These are phyloP conservation scores for Tetrapedia diversipes DNA, from an alignment of 2,888 invertebrate species.

Conservation along the genomic window DNA sequence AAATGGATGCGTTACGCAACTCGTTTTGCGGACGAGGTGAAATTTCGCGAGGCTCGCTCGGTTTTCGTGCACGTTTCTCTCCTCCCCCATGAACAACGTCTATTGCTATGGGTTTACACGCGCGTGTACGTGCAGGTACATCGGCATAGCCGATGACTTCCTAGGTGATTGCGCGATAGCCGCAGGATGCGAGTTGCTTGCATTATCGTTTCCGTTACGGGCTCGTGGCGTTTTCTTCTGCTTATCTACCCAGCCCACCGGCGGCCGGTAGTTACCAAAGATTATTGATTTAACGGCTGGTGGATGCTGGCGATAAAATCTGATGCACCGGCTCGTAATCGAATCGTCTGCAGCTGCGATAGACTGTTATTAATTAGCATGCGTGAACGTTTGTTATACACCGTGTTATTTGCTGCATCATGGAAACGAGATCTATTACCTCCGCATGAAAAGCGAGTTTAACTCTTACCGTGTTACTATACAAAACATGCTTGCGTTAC, in stretches of 20 bases:
- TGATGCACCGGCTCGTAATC: slow-evolving; percentile 9
- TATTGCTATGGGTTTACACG: slow-evolving; percentile 51
- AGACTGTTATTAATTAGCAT: slow-evolving; percentile 13
- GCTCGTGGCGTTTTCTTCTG: slow-evolving; percentile 48
- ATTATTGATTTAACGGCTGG: slow-evolving; percentile 52
- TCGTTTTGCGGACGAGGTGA: slow-evolving; percentile 60
- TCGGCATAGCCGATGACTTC: slow-evolving; percentile 71
- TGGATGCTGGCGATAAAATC: slow-evolving; percentile 11
- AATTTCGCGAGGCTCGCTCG: slow-evolving; percentile 57
- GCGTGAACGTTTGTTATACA: too few species aligned
- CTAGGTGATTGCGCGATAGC: slow-evolving; percentile 70
- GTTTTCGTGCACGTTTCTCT: slow-evolving; percentile 33
- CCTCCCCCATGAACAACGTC: slow-evolving; percentile 29
- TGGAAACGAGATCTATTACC: too few species aligned
- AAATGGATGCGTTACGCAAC: slow-evolving; percentile 54
- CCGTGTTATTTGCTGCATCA: too few species aligned
- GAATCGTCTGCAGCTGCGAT: slow-evolving; percentile 1
- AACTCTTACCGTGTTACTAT: too few species aligned
- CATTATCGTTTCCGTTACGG: slow-evolving; percentile 74
- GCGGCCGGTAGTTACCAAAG: slow-evolving; percentile 33
- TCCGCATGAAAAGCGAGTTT: too few species aligned
- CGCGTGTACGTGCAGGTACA: slow-evolving; percentile 14
- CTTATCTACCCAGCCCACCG: slow-evolving; percentile 37
- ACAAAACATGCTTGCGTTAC: too few species aligned
- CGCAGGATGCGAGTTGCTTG: slow-evolving; percentile 70